A percentile compares a stretch with the other conserved stretches of the same genome.
Conservation (phyloP, 2,113 vertebrate species). For the Pteronura brasiliensis region DNA sequence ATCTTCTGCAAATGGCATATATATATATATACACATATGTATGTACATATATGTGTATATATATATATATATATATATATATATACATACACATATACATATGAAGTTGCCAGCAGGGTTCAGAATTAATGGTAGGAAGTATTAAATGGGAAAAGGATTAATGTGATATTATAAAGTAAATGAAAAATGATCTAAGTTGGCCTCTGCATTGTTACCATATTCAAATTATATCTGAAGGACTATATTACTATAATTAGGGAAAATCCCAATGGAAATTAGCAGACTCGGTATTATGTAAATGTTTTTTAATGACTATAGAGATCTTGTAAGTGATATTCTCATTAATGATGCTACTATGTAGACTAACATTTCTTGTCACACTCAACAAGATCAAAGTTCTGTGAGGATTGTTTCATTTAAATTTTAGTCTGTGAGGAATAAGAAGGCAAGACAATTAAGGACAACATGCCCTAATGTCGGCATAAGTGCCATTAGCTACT, state of each 20-base stretch:
- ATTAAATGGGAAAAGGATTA: conserved; percentile 51
- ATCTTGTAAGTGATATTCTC: conserved; percentile 53
- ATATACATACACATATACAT: background rate
- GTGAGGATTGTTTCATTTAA: conserved; percentile 61
- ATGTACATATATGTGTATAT: background rate
- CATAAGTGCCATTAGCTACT: conserved; percentile 15
- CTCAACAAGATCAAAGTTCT: conserved; percentile 74
- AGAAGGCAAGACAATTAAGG: conserved; percentile 67
- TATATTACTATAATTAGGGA: conserved; percentile 50
- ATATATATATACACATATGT: background rate
- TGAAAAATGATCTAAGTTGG: conserved; percentile 41
- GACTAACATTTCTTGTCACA: conserved; percentile 62
- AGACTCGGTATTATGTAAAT: conserved; percentile 50
- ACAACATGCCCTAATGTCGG: background rate
- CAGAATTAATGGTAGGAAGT: conserved; percentile 37
- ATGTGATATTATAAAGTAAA: conserved; percentile 58
- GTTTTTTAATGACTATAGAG: conserved; percentile 63
- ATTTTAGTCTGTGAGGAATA: conserved; percentile 26
- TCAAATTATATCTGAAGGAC: conserved; percentile 58
- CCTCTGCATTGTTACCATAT: conserved; percentile 20
- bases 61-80: background rate
- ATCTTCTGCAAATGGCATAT: background rate
- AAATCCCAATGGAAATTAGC: conserved; percentile 62
- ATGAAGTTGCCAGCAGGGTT: background rate
- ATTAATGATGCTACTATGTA: conserved; percentile 64